Evolutionary conservation across 1,140 invertebrate genomes (phyloP), one percentile per base, ranked within the genome.

Genomic region (Campoletis sonorensis): DNA sequence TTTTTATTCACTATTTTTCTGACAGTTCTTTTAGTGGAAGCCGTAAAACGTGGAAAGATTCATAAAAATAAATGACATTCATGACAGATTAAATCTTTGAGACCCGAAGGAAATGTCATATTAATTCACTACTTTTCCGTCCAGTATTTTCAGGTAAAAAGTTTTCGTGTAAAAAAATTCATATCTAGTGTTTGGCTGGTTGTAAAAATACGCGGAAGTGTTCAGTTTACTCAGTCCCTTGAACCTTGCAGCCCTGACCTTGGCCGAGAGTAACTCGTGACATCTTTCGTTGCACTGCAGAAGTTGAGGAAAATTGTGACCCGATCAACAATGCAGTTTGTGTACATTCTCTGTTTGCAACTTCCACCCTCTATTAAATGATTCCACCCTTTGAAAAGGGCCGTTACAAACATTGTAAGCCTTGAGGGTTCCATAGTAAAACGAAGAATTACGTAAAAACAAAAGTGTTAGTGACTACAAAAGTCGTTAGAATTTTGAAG

Each of bases 251-350:
- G 73, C 26, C 73, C 73, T 77, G 73, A 77, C 73, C 73, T 77
- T 77, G 27, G 7, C 21, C 30, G 10, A 54, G 54, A 30, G 54
- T 70, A 11, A 61, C 84, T 84, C 85, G 86, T 83, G 86, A 88
- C 88, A 89, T 88, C 86, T 88, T 64, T 85, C 76, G 84, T 70
- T 61, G 71, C 54, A 21, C 61, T 13, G 75, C 10, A 71, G 84
- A 87, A 89, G 80, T 83, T 40, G 71, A 76, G 77, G 15, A 15
- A 26, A 70, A 49, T 27, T 78, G 71, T 72, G 72, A 54, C 83
- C 87, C 87, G 81, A 81, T 84, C 86, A 86, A 87, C 86, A 88
- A 86, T 85, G 82, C 88, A 88, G 88, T 83, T 70, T 75, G 81
- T 54, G 73, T 71, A 21, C 10, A 75, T 23, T 54, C 45, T 23